These are phyloP conservation scores for Cercopithecus mona DNA, from an alignment of 2,113 vertebrate genomes.

Conservation along the genomic window DNA sequence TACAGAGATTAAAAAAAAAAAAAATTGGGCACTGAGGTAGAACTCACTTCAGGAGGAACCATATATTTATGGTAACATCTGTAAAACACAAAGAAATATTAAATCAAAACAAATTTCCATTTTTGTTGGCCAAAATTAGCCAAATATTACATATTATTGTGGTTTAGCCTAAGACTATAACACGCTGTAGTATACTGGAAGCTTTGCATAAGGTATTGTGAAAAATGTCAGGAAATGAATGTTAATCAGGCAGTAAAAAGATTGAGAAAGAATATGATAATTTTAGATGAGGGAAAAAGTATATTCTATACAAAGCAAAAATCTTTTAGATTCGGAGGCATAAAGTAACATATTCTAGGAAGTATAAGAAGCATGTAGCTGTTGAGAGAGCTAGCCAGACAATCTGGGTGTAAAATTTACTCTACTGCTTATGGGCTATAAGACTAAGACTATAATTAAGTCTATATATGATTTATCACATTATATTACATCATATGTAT, in stretches of 20 bases:
- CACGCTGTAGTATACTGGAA: neutral
- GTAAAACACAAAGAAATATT: neutral
- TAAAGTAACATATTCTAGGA: neutral
- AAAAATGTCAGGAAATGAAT: neutral
- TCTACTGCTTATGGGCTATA: neutral
- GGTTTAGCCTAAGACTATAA: neutral
- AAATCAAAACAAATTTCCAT: neutral
- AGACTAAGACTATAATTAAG: neutral
- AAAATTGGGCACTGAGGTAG: neutral
- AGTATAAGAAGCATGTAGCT: neutral
- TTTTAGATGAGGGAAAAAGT: neutral
- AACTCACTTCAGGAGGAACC: neutral
- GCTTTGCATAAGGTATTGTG: neutral
- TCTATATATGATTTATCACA: no score
- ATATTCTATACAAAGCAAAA: neutral
- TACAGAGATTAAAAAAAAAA: neutral
- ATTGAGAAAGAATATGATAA: neutral
- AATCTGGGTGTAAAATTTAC: neutral
- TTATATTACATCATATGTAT: no score
- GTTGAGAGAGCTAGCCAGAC: neutral
- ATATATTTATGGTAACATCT: neutral
- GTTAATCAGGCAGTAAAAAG: neutral
- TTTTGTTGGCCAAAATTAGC: neutral
- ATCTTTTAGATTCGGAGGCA: neutral
- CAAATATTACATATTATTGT: neutral